Conservation (phyloP, 1,140 invertebrate species). For the Heliothis virescens region DNA sequence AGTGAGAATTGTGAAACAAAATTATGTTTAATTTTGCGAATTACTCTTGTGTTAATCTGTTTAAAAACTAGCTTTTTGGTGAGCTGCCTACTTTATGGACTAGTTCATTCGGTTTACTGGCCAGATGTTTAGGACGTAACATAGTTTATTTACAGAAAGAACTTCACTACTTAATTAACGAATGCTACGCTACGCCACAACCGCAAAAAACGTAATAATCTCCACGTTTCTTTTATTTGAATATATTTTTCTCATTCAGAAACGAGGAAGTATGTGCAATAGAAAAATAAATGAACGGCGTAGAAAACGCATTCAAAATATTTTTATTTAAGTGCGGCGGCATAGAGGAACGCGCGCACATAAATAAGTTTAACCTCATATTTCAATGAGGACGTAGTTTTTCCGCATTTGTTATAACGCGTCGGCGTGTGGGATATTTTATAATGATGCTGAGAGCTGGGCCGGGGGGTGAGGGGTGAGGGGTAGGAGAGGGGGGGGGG, state of each 20-base stretch:
- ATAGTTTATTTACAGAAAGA: slow-evolving; percentile 6
- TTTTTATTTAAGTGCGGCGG: slow-evolving; percentile 16
- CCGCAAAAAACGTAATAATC: neutral
- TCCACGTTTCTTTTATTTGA: neutral
- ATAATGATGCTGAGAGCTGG: slow-evolving; percentile 13
- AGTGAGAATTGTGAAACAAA: slow-evolving; percentile 43
- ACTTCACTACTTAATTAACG: too few relatives aligned
- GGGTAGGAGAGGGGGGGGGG: neutral
- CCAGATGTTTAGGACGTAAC: slow-evolving; percentile 5
- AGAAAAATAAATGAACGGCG: slow-evolving; percentile 20
- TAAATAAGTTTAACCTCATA: slow-evolving; percentile 43
- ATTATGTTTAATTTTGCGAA: slow-evolving; percentile 43
- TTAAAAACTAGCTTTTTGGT: slow-evolving; percentile 22
- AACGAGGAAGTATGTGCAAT: neutral
- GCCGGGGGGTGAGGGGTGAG: neutral
- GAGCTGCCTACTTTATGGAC: neutral
- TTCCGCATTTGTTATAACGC: slow-evolving; percentile 40
- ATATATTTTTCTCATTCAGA: slow-evolving; percentile 6
- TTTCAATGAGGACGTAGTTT: slow-evolving; percentile 41
- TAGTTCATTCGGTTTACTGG: neutral
- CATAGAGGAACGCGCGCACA: slow-evolving; percentile 11
- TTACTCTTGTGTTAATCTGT: slow-evolving; percentile 43
- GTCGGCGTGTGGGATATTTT: slow-evolving; percentile 43
- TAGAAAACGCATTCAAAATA: slow-evolving; percentile 13
- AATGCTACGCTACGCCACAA: too few relatives aligned